Conservation (phyloP, 2,113 vertebrate species). For the Columba janthina region DNA sequence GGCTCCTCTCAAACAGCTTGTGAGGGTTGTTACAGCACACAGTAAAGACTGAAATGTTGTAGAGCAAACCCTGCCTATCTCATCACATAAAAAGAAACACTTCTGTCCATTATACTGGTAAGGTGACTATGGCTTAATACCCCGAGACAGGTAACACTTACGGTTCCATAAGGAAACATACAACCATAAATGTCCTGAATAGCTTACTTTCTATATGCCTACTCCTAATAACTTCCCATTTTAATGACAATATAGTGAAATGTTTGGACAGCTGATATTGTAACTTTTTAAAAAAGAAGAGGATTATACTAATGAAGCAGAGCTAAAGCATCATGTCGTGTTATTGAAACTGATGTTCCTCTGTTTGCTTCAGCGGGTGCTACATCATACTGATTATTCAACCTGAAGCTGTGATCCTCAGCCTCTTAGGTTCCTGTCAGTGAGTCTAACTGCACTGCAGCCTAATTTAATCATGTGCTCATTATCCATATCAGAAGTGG, state of each 20-base stretch:
- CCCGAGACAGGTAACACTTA: not conserved
- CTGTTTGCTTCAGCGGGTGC: not conserved
- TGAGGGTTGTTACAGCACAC: not conserved
- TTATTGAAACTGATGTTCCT: not conserved
- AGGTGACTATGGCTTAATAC: not conserved
- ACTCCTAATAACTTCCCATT: conserved; percentile 27
- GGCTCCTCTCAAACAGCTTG: conserved; percentile 13
- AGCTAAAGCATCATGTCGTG: not conserved
- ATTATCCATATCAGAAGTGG: not conserved
- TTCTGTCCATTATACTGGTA: not conserved
- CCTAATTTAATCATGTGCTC: not conserved
- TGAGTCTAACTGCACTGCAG: not conserved
- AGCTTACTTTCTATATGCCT: not conserved
- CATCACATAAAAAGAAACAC: not conserved
- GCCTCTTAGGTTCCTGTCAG: not conserved
- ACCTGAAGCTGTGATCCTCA: not conserved
- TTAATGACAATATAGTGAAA: conserved; percentile 26
- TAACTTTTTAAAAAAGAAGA: conserved; percentile 5
- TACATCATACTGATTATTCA: not conserved
- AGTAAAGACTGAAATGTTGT: not conserved
- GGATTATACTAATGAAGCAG: not conserved
- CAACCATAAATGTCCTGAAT: not conserved
- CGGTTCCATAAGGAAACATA: not conserved
- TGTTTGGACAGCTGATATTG: conserved; percentile 46
- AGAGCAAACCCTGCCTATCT: conserved; percentile 2